Evolutionary conservation across 2,113 vertebrate species (phyloP), one percentile per base, ranked within the genome.

Genomic region (Eublepharis macularius): DNA sequence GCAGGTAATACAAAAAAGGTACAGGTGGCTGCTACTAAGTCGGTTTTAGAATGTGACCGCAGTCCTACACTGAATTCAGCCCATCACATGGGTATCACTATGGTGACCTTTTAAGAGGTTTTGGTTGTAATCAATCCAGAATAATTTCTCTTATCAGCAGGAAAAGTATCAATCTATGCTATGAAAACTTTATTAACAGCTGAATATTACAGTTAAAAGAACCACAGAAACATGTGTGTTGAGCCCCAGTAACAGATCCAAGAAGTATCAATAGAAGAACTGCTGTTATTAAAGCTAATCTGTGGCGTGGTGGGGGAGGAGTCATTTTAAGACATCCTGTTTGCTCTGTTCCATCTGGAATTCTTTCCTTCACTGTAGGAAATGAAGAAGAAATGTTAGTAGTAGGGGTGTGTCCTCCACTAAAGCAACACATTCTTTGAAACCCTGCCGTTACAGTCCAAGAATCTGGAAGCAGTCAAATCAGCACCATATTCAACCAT

Each of bases 311-410:
- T 80, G 84, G n/a, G 66, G 83, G 51, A 80, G 51, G 41, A 85
- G 68, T 86, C 77, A 86, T 80, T 86, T 80, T 65, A 80, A 76
- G 76, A 73, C 77, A 86, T 65, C 68, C 68, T 86, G 41, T 49
- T 80, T 86, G 54, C 69, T 80, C 77, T n/a, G 19, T 86, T 86
- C 84, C 84, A 74, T 74, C 54, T 86, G 84, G 78, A 86, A 86
- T 86, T 80, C 76, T 80, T 80, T 85, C 51, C 41, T 63, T 75
- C 54, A 24, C 70, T 75, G 39, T 79, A 85, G 76, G 76, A 85
- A 80, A 85, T 85, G 68, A 85, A 69, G 51, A 85, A 85, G 76
- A 73, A 41, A 49, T 80, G 54, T 86, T 74, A 86, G 84, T 80
- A 74, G 29, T 66, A 88, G 78, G 26, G 83, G 66, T 82, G 84